Evolutionary conservation across 2,797 vertebrate genomes (phyloP), one percentile per base, ranked within the genome.

Genomic region (Babyrousa celebensis): DNA sequence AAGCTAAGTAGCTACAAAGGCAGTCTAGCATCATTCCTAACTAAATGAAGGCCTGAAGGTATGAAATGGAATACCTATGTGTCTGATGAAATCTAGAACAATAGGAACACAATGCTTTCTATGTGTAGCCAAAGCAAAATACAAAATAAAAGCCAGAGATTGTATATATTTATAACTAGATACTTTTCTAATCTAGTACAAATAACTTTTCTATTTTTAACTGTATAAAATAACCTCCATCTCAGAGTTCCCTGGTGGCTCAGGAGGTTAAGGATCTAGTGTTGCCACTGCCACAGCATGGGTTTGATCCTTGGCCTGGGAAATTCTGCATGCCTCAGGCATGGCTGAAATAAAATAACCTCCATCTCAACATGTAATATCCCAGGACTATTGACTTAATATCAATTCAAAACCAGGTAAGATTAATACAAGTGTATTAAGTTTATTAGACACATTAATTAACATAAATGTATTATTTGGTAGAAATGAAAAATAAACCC

Each of bases 91-190:
- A 80, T 32, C 72, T 25, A 36, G 43, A 67, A 14, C 25, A 12
- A 25, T 48, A 85, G 68, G 60, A 93, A 89, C 5, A 72, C 68
- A 94, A 80, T 60, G 62, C 89, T 96, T 89, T 79, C 96, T 90
- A 82, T 60, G 43, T 85, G 75, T 84, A 97, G 93, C 91, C 58
- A 96, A 96, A 20, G 90, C 88, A 84, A 68, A 97, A 97, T 95
- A 68, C 16, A 88, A 62, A n/a, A n/a, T n/a, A n/a, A n/a, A 84
- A 82, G 63, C 78, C 70, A 97, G 85, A 97, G 96, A 94, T 43
- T 98, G 98, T 98, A 96, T 60, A 98, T 96, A 97, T 97, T 52
- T 97, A 98, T 98, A 97, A 98, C 97, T 82, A 94, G 91, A 98
- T 0, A 90, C 43, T 94, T 96, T 95, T 94, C 93, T 96, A 97